Evolutionary conservation across 2,797 vertebrate genomes (phyloP).

Genomic region (Echeneis naucrates): DNA sequence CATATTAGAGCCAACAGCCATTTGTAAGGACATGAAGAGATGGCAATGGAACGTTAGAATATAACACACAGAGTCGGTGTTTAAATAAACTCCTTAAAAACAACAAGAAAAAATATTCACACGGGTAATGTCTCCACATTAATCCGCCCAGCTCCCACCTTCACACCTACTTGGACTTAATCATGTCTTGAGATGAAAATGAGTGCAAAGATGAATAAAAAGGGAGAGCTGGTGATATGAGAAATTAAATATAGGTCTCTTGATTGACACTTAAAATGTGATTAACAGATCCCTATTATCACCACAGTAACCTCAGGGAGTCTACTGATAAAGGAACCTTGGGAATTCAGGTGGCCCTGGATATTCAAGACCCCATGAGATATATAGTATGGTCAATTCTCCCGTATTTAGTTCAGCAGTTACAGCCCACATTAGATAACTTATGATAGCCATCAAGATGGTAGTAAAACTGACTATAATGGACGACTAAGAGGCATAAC

Average conservation of each 20-base stretch:
- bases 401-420: slow-evolving; percentile 66
- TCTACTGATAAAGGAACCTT: slow-evolving; percentile 39
- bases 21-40: slow-evolving; percentile 14
- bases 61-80: slow-evolving; percentile 26
- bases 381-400: slow-evolving; percentile 54
- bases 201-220: slow-evolving; percentile 48
- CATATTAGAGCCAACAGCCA: slow-evolving; percentile 8
- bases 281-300: slow-evolving; percentile 50
- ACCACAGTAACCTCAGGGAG: slow-evolving; percentile 46
- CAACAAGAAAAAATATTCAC: slow-evolving; percentile 36
- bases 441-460: slow-evolving; percentile 70
- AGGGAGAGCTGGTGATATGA: slow-evolving; percentile 36
- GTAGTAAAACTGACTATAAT: slow-evolving; percentile 77
- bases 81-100: slow-evolving; percentile 50
- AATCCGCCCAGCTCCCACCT: slow-evolving; percentile 36
- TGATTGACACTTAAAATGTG: slow-evolving; percentile 49
- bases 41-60: slow-evolving; percentile 30
- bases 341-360: slow-evolving; percentile 44
- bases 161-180: slow-evolving; percentile 49
- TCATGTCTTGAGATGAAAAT: slow-evolving; percentile 58
- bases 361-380: slow-evolving; percentile 59
- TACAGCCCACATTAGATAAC: slow-evolving; percentile 64
- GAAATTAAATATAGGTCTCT: slow-evolving; percentile 44
- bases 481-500: slow-evolving; percentile 76
- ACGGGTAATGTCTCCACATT: slow-evolving; percentile 27